Conservation (phyloP, 2,888 invertebrate genomes). For the Apodemia duryi region DNA sequence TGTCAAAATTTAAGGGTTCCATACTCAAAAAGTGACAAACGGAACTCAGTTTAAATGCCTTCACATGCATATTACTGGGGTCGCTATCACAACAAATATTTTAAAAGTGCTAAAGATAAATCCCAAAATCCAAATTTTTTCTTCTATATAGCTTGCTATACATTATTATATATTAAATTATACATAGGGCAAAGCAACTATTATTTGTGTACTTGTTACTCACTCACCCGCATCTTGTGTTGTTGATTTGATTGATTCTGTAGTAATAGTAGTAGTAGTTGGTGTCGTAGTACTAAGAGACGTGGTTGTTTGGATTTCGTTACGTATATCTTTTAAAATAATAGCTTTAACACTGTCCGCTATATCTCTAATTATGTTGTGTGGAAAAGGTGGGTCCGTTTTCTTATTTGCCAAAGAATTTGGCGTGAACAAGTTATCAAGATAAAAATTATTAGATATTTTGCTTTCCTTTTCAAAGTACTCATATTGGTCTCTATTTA, state of each 20-base stretch:
- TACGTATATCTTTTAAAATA: slow-evolving; percentile 49
- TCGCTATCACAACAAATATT: too few species aligned
- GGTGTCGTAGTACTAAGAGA: slow-evolving; percentile 24
- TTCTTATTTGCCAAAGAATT: neutral
- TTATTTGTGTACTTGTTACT: neutral
- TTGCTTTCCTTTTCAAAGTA: neutral
- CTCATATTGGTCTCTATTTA: neutral
- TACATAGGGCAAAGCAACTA: too few species aligned
- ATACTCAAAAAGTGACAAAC: too few species aligned
- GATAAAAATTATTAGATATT: slow-evolving; percentile 1
- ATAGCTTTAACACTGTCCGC: slow-evolving; percentile 52
- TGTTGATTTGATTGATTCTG: slow-evolving; percentile 16
- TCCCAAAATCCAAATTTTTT: too few species aligned
- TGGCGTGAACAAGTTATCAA: neutral
- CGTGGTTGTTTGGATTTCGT: slow-evolving; percentile 31
- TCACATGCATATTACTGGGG: too few species aligned
- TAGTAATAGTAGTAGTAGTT: slow-evolving; percentile 19
- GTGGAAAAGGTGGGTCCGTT: slow-evolving; percentile 20
- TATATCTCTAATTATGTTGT: slow-evolving; percentile 45
- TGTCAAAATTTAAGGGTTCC: too few species aligned
- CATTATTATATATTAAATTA: too few species aligned
- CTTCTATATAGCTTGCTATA: too few species aligned
- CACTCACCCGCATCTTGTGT: slow-evolving; percentile 12
- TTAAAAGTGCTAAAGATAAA: too few species aligned
- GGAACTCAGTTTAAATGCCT: too few species aligned